These are phyloP conservation scores for Spongilla lacustris DNA, from an alignment of 37 sponge, comb jelly and placozoan genomes.

Conservation along the genomic window DNA sequence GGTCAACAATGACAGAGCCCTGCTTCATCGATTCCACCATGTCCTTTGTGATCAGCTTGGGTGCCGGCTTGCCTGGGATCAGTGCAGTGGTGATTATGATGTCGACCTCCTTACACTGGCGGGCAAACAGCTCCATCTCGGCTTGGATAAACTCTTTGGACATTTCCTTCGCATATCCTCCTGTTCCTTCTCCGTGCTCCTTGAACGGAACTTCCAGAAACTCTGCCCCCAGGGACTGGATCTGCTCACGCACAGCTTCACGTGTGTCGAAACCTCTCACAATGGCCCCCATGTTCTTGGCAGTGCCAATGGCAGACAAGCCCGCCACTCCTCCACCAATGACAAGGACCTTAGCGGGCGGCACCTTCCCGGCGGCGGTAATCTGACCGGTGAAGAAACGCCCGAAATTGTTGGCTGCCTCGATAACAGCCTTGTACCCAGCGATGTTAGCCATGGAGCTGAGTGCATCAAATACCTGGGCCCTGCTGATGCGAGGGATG, in stretches of 20 bases:
- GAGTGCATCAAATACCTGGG: constrained; percentile 95
- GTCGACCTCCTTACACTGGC: constrained; percentile 93
- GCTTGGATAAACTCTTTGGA: constrained; percentile 92
- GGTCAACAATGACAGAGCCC: constrained; percentile 94
- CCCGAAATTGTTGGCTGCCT: constrained; percentile 92
- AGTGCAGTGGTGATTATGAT: constrained; percentile 92
- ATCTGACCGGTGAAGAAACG: constrained; percentile 97
- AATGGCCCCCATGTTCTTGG: constrained; percentile 94
- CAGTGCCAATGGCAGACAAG: constrained; percentile 85
- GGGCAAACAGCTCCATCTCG: constrained; percentile 92
- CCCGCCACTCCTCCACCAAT: constrained; percentile 97
- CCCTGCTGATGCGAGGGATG: constrained; percentile 86
- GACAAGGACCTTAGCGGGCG: constrained; percentile 93
- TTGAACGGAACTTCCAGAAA: constrained; percentile 85
- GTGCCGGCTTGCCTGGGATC: constrained; percentile 94
- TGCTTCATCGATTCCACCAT: constrained; percentile 94
- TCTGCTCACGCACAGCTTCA: constrained; percentile 90
- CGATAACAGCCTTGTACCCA: constrained; percentile 91
- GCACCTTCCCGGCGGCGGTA: constrained; percentile 92
- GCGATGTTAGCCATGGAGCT: constrained; percentile 99
- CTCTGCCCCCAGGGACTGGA: constrained; percentile 90
- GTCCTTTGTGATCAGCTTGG: constrained; percentile 82
- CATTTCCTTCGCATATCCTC: constrained; percentile 96
- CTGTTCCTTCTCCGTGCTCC: constrained; percentile 90
- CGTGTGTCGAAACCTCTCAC: constrained; percentile 93